Evolutionary conservation across 2,113 vertebrate genomes (phyloP).

Genomic region (Ailurus styani): DNA sequence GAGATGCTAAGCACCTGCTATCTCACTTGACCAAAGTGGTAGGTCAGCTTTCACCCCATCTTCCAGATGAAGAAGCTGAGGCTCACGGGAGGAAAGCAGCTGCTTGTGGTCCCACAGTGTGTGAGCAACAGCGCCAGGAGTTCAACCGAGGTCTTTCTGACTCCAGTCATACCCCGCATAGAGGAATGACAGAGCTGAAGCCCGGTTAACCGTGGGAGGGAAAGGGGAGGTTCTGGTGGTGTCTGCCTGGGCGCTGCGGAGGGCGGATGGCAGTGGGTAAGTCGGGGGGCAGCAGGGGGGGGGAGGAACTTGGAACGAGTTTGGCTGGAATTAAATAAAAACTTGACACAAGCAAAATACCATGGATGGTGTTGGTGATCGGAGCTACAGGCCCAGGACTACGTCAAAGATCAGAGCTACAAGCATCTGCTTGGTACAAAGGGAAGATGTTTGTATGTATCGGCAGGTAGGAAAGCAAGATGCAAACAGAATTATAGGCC

Average conservation of each 20-base stretch:
- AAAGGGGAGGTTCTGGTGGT: neutral
- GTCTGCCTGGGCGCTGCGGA: neutral
- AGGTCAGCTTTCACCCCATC: neutral
- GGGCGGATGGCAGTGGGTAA: neutral
- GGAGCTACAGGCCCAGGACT: accelerated
- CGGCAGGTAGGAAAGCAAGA: neutral
- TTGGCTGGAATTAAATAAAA: neutral
- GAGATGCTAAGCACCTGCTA: neutral
- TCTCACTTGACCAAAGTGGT: neutral
- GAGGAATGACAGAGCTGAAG: neutral
- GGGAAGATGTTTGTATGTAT: accelerated
- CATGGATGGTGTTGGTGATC: accelerated
- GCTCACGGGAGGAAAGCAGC: neutral
- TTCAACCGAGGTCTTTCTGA: accelerated
- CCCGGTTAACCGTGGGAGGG: neutral
- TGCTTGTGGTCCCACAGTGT: accelerated
- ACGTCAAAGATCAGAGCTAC: neutral
- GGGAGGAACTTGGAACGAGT: neutral
- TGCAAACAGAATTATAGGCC: accelerated
- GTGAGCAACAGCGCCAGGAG: neutral
- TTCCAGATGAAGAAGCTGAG: neutral
- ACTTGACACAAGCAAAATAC: neutral
- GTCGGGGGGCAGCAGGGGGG: neutral
- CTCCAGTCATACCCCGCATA: accelerated
- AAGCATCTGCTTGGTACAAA: accelerated